Percentiles rank a stretch among this genome's conserved stretches.
Conservation (phyloP, 2,888 invertebrate genomes). For the Ormyrus rosae region DNA sequence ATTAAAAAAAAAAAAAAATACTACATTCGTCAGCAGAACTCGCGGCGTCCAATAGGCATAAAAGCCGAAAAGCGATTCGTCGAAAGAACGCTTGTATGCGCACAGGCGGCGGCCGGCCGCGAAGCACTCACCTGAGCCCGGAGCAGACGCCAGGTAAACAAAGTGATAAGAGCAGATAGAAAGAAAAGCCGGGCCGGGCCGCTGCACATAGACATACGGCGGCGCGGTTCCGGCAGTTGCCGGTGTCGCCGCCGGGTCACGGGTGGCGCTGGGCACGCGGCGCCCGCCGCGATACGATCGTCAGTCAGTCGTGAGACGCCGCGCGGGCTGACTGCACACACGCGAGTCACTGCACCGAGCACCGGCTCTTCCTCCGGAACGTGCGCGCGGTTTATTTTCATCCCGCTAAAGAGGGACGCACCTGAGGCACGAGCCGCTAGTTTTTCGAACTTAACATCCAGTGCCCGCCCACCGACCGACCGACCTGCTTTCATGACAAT, state of each 20-base stretch:
- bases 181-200: conserved; percentile 30
- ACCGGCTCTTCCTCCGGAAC: no score
- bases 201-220: conserved; percentile 40
- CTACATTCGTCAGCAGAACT: no score
- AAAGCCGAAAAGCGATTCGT: no score
- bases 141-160: conserved; percentile 6
- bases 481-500: no score
- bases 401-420: no score
- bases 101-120: background rate
- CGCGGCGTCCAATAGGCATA: no score
- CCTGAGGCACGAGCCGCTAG: no score
- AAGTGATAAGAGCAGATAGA: background rate
- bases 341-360: conserved; percentile 32
- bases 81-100: no score
- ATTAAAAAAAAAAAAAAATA: no score
- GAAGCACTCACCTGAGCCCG: background rate
- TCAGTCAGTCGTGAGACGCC: conserved; percentile 74
- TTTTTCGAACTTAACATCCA: no score
- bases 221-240: conserved; percentile 60
- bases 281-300: conserved; percentile 64
- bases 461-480: no score
- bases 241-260: conserved; percentile 73
- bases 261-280: conserved; percentile 73
- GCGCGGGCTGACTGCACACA: conserved; percentile 68
- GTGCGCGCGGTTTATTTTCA: no score